Evolutionary conservation across 2,113 vertebrate genomes (phyloP).

Genomic region (Stigmatopora nigra): DNA sequence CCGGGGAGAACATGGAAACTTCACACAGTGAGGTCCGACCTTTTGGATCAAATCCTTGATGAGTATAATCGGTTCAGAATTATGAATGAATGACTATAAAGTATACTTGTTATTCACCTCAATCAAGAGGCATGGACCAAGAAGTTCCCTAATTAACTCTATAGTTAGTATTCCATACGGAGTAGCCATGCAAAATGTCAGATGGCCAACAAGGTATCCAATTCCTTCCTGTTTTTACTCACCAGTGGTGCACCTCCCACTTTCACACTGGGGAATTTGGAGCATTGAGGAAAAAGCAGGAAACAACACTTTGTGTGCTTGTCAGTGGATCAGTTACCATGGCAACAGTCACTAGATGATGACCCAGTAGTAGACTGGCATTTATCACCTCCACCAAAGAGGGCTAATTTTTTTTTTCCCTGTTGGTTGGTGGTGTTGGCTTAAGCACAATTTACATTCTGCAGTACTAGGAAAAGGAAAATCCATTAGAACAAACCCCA

Average conservation of each 20-base stretch:
- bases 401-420: background rate
- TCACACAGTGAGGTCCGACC: too few relatives aligned
- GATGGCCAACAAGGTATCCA: background rate
- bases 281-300: conserved; percentile 4
- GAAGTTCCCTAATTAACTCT: background rate
- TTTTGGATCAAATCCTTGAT: too few relatives aligned
- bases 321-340: background rate
- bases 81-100: too few relatives aligned
- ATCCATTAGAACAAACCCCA: background rate
- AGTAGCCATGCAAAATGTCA: background rate
- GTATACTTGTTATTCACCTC: background rate
- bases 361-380: background rate
- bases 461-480: background rate
- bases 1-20: too few relatives aligned
- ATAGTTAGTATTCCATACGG: background rate
- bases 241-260: background rate
- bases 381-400: background rate
- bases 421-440: background rate
- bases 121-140: background rate
- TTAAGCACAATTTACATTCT: background rate
- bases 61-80: too few relatives aligned
- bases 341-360: conserved; percentile 1
- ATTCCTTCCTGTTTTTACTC: background rate
- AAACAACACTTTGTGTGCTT: background rate
- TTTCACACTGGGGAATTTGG: background rate